Percentiles rank a stretch among this genome's conserved stretches.
These are phyloP conservation scores for Pygocentrus nattereri DNA, from an alignment of 2,797 vertebrate species.

Conservation along the genomic window DNA sequence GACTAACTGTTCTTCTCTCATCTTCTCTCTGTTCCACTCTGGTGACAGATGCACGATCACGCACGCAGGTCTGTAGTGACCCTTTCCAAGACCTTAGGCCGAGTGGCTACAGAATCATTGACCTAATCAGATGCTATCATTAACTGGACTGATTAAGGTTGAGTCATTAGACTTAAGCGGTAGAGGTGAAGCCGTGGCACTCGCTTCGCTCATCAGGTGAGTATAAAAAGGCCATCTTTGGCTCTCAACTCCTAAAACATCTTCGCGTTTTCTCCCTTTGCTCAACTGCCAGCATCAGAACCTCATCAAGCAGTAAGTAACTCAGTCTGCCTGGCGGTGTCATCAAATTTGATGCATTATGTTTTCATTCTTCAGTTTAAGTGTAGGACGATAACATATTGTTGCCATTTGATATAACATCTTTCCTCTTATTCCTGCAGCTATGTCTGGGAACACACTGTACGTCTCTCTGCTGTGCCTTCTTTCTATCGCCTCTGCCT, in stretches of 20 bases:
- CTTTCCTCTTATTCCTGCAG: conserved; percentile 41
- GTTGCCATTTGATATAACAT: not conserved
- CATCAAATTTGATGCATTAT: not conserved
- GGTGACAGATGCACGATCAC: conserved; percentile 72
- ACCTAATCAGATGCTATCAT: conserved; percentile 60
- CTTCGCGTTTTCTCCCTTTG: conserved; percentile 9
- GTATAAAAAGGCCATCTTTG: conserved; percentile 67
- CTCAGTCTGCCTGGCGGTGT: not conserved
- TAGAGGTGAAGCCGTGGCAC: conserved; percentile 73
- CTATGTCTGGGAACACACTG: conserved; percentile 83
- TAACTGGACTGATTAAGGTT: conserved; percentile 55
- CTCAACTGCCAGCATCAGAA: not conserved
- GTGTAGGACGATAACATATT: no score
- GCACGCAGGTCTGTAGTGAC: conserved; percentile 63
- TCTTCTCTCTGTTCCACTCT: not conserved
- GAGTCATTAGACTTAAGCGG: conserved; percentile 76
- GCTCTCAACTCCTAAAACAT: conserved; percentile 39
- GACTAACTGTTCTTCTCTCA: not conserved
- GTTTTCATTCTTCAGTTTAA: not conserved
- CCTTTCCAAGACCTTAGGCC: conserved; percentile 22
- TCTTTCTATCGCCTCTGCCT: conserved; percentile 86
- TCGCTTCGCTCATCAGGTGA: conserved; percentile 44
- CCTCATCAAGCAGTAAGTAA: conserved; percentile 33
- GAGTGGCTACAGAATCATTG: conserved; percentile 4
- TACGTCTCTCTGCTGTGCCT: conserved; percentile 84